Base-by-base conservation (phyloP, 2,888 invertebrate genomes). In the Gastrophysa polygoni region DNA sequence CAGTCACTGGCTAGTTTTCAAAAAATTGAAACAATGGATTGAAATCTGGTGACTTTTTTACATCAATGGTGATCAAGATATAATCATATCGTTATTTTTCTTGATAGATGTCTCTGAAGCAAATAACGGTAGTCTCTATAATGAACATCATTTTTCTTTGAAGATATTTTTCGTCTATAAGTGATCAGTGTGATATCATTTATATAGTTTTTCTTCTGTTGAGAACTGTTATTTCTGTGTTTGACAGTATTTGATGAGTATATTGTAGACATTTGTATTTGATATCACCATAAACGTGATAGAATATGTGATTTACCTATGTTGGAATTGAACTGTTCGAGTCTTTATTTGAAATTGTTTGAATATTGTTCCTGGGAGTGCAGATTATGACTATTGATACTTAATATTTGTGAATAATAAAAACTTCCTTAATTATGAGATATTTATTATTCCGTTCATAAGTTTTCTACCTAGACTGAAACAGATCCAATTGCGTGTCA, bases 321-420 rank as follows among this genome's bases (percentile, higher is more conserved):
- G 43, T 61, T 71, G 60, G 14, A 38, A n/a, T 38, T 38, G n/a
- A 38, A 14, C 38, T n/a, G 51, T 59, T 59, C 24, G 43, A 57
- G 61, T 63, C 66, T 61, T 67, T 70, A 66, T 67, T 59, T 63
- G 60, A 63, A 69, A 69, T 71, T 70, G 52, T 66, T 69, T 71
- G 68, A 67, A 69, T 68, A 69, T 60, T 57, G 38, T 57, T 24
- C 21, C 38, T 63, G 66, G 68, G 76, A 75, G 76, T 76, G 76
- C 75, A 76, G 75, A 73, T 75, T 74, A 73, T 75, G 75, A 76
- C 75, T 76, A 74, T 74, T 76, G 74, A 68, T 75, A 73, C 71
- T 58, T 60, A 59, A 73, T 76, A 74, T 70, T 74, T 75, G 74
- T 75, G 71, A 75, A 73, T 75, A 75, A 75, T 76, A 76, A 76